These are phyloP conservation scores for Umimayanthus kanabou DNA, from an alignment of 92 coral and sea anemone genomes.

Conservation along the genomic window DNA sequence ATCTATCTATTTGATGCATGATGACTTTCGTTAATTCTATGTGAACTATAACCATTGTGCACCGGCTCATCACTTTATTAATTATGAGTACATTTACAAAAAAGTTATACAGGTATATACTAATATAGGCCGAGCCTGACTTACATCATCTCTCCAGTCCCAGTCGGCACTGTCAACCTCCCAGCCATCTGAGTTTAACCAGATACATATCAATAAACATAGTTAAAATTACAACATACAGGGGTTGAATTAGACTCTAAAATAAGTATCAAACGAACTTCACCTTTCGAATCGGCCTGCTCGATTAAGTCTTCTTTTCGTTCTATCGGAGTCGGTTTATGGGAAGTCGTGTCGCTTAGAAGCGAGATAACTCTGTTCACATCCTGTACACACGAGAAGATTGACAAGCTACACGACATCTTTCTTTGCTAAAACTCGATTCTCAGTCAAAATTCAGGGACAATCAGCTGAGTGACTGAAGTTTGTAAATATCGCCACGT, in stretches of 20 bases:
- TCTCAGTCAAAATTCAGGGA: background rate
- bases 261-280: background rate
- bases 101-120: too few species aligned
- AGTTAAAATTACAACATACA: background rate
- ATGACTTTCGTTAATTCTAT: too few species aligned
- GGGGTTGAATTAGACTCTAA: background rate
- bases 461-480: background rate
- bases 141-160: conserved; percentile 69
- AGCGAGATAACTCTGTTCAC: conserved; percentile 75
- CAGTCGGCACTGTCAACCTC: conserved; percentile 64
- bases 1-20: too few species aligned
- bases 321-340: background rate
- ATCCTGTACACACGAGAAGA: conserved; percentile 89
- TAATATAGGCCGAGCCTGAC: background rate
- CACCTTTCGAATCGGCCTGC: conserved; percentile 4
- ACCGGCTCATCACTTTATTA: background rate
- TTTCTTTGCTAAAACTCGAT: background rate
- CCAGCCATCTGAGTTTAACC: conserved; percentile 61
- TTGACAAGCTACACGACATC: conserved; percentile 87
- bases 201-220: background rate
- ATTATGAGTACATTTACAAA: background rate
- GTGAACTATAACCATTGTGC: too few species aligned
- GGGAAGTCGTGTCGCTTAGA: conserved; percentile 55
- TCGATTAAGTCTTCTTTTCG: conserved; percentile 53
- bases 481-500: background rate